Evolutionary conservation across 2,797 vertebrate genomes (phyloP).

Genomic region (Neosalanx taihuensis): DNA sequence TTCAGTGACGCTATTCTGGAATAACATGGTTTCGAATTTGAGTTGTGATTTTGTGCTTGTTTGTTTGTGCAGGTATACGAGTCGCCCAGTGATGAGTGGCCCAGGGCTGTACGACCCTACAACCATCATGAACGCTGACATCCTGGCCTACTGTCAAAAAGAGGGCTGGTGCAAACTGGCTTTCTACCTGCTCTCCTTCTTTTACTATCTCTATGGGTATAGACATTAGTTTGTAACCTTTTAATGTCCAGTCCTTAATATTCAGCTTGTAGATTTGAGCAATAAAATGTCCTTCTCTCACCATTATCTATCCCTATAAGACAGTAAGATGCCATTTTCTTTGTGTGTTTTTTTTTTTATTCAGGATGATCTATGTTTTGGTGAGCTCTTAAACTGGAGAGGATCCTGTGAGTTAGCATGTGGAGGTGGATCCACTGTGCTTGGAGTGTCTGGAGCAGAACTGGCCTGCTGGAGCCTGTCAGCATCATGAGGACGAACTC

Average conservation of each 20-base stretch:
- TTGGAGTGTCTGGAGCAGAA: slow-evolving; percentile 50
- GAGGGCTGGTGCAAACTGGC: slow-evolving; percentile 99
- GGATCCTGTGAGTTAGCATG: slow-evolving; percentile 43
- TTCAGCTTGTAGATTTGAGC: not conserved
- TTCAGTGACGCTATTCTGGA: not conserved
- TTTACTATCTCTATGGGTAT: slow-evolving; percentile 99
- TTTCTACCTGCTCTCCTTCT: slow-evolving; percentile 98
- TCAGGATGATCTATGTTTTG: slow-evolving; percentile 98
- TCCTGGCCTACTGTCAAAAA: slow-evolving; percentile 98
- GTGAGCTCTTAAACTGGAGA: slow-evolving; percentile 89
- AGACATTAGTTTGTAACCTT: slow-evolving; percentile 38
- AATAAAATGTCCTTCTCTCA: not conserved
- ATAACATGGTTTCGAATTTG: not conserved
- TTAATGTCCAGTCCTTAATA: not conserved
- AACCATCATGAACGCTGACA: slow-evolving; percentile 99
- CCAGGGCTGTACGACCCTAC: slow-evolving; percentile 97
- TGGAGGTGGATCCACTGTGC: slow-evolving; percentile 53
- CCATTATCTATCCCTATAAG: not conserved
- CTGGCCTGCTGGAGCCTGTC: slow-evolving; percentile 60
- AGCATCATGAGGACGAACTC: slow-evolving; percentile 59
- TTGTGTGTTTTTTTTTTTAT: slow-evolving; percentile 38
- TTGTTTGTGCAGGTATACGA: slow-evolving; percentile 64
- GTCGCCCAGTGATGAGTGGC: slow-evolving; percentile 94
- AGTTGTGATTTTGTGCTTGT: not conserved
- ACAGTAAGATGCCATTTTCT: not conserved